Percentiles rank a stretch among this genome's conserved stretches.
Evolutionary conservation across 2,113 vertebrate genomes (phyloP).

Genomic region (Amphiprion percula): DNA sequence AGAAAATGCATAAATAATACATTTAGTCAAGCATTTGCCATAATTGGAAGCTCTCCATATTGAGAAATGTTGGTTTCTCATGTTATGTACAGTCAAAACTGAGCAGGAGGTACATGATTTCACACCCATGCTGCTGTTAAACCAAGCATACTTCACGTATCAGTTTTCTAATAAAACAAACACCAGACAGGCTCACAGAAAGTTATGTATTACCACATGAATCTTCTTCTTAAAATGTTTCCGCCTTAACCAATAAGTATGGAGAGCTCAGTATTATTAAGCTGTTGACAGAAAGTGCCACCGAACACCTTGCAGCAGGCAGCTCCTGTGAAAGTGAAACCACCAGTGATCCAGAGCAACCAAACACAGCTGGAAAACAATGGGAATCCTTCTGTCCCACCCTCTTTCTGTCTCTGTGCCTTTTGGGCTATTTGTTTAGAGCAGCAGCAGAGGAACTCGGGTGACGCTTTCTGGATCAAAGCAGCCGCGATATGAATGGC

Average conservation of each 20-base stretch:
- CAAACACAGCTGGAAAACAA: conserved; percentile 26
- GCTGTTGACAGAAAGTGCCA: conserved; percentile 20
- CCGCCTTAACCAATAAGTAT: not conserved
- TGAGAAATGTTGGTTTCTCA: not conserved
- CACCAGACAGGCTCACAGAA: not conserved
- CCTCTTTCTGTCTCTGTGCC: conserved; percentile 23
- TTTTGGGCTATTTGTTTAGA: conserved; percentile 65
- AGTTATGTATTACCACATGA: not conserved
- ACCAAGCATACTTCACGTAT: not conserved
- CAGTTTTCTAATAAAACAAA: conserved; percentile 9
- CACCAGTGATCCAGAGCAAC: conserved; percentile 9
- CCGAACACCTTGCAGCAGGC: conserved; percentile 14
- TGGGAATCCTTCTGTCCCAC: conserved; percentile 7
- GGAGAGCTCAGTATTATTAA: not conserved
- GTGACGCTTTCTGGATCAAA: conserved; percentile 73
- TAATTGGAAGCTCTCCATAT: conserved; percentile 8
- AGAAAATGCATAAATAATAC: not conserved
- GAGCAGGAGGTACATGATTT: not conserved
- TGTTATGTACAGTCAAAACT: not conserved
- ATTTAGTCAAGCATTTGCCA: not conserved
- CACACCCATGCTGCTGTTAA: not conserved
- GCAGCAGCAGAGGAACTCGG: conserved; percentile 49
- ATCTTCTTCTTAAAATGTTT: no score
- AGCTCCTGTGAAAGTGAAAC: conserved; percentile 6
- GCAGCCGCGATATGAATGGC: conserved; percentile 42